phyloP scores from a whole-genome alignment of 2,888 invertebrate genomes.

The Formica aserva region DNA sequence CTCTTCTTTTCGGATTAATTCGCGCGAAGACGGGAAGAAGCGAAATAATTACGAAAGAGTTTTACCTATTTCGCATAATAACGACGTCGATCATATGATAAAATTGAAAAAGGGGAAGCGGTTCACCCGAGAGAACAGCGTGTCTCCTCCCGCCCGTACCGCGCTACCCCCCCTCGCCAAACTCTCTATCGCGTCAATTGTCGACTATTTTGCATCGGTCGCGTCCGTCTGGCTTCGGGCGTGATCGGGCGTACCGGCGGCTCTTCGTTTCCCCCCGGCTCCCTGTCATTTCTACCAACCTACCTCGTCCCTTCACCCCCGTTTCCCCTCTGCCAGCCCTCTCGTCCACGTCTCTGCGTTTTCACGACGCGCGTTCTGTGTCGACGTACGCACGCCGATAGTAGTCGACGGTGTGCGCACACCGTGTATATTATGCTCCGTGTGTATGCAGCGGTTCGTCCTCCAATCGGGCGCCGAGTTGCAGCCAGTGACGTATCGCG shows the following conservation, averaged over 20 bases:
- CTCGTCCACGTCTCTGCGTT: neutral
- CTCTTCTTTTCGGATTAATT: neutral
- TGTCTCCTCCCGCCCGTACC: conserved; percentile 68
- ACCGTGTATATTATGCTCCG: conserved; percentile 23
- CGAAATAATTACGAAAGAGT: conserved; percentile 25
- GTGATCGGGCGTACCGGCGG: conserved; percentile 66
- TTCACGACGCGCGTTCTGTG: conserved; percentile 14
- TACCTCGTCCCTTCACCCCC: neutral
- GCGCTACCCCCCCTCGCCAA: conserved; percentile 64
- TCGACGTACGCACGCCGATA: conserved; percentile 67
- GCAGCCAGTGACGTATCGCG: conserved; percentile 64
- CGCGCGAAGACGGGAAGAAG: neutral
- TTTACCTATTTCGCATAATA: conserved; percentile 60
- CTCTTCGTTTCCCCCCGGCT: conserved; percentile 24
- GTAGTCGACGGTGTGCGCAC: conserved; percentile 60
- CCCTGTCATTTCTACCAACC: neutral
- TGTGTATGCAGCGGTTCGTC: conserved; percentile 51
- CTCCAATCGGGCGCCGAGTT: conserved; percentile 69
- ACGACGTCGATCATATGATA: conserved; percentile 77
- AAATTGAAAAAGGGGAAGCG: conserved; percentile 84
- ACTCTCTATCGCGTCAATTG: conserved; percentile 81
- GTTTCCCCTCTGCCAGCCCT: neutral
- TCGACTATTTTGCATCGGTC: conserved; percentile 82
- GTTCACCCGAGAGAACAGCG: conserved; percentile 82
- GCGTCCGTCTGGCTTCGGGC: conserved; percentile 75